Evolutionary conservation across 2,797 vertebrate species (phyloP).

Genomic region (Pantherophis alleghaniensis): DNA sequence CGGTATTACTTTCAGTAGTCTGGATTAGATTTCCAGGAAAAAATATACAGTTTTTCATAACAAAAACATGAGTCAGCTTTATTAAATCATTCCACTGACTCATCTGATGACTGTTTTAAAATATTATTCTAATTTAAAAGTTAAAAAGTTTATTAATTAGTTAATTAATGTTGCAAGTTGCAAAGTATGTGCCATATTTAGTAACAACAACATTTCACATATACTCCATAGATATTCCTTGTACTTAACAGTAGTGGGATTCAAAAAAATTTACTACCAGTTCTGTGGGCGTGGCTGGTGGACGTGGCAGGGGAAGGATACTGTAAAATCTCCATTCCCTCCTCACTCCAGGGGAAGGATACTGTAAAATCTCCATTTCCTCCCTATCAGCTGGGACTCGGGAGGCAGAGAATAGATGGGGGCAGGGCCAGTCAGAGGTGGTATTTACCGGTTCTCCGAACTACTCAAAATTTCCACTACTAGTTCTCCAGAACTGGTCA

Average conservation of each 20-base stretch:
- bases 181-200: neutral
- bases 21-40: constrained; percentile 59
- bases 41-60: constrained; percentile 48
- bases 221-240: neutral
- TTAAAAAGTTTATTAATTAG: neutral
- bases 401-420: no score
- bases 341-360: no score
- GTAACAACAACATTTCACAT: neutral
- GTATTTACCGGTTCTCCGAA: no score
- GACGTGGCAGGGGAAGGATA: no score
- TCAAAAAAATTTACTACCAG: no score
- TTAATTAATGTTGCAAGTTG: neutral
- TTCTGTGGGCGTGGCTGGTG: no score
- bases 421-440: no score
- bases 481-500: no score
- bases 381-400: no score
- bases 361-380: no score
- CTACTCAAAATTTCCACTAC: no score
- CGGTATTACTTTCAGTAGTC: constrained; percentile 44
- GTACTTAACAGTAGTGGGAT: neutral
- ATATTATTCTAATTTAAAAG: constrained; percentile 4
- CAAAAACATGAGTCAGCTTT: constrained; percentile 30
- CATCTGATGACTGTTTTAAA: neutral
- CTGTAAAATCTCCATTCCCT: no score
- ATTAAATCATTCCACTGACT: neutral